Evolutionary conservation across 2,888 invertebrate species (phyloP).

Genomic region (Drosophila meridionalis): DNA sequence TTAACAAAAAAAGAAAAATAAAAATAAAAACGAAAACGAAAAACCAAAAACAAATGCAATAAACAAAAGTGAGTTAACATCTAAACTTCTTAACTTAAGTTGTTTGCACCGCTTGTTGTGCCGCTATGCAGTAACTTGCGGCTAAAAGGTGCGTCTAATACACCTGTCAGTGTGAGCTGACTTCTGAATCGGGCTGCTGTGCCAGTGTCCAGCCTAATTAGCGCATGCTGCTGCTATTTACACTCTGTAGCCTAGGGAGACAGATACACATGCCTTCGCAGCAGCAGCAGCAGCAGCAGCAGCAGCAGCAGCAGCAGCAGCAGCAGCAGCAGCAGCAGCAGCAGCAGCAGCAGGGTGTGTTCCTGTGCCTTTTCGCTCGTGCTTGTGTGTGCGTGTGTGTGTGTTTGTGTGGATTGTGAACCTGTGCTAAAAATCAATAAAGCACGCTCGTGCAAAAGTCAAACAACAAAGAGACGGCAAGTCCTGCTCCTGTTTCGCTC

Average conservation of each 20-base stretch:
- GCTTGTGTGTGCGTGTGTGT: slow-evolving; percentile 3
- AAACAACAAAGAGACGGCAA: slow-evolving; percentile 42
- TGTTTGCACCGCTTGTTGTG: background rate
- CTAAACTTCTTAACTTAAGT: background rate
- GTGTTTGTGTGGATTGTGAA: slow-evolving; percentile 31
- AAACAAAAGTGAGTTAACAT: slow-evolving; percentile 42
- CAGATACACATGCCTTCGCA: slow-evolving; percentile 49
- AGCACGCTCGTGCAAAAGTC: slow-evolving; percentile 48
- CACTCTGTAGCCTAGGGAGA: slow-evolving; percentile 45
- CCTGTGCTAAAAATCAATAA: slow-evolving; percentile 63
- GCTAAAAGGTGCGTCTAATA: background rate
- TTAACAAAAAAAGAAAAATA: slow-evolving; percentile 7
- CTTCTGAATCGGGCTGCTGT: background rate
- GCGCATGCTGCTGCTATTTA: slow-evolving; percentile 27
- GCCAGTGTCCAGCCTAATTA: slow-evolving; percentile 16
- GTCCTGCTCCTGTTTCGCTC: slow-evolving; percentile 26
- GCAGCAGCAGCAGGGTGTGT: slow-evolving; percentile 49
- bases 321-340: slow-evolving; percentile 13
- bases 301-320: too few species aligned
- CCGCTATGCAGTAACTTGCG: background rate
- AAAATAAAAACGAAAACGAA: too few species aligned
- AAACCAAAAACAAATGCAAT: slow-evolving; percentile 6
- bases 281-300: slow-evolving; percentile 31
- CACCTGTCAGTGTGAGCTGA: slow-evolving; percentile 6
- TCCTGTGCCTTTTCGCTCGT: slow-evolving; percentile 17